Percentiles rank a stretch among this genome's conserved stretches.
phyloP scores from a whole-genome alignment of 2,797 vertebrate species.

The Numenius phaeopus region DNA sequence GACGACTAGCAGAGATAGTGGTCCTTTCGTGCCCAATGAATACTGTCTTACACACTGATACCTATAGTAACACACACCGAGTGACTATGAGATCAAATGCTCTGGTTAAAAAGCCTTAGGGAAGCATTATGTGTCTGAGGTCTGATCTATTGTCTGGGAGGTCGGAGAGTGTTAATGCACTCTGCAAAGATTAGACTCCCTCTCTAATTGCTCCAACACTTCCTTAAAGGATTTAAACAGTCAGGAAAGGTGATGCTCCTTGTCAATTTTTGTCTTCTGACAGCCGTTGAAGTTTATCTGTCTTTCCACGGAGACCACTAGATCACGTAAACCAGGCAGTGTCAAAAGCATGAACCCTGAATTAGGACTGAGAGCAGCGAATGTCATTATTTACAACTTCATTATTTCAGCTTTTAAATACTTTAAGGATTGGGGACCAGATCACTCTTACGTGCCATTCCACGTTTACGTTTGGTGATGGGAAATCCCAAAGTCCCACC shows the following conservation, averaged over 20 bases:
- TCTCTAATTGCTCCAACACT: constrained; percentile 84
- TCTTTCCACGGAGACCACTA: constrained; percentile 74
- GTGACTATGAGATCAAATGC: constrained; percentile 75
- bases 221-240: constrained; percentile 84
- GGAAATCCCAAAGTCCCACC: background rate
- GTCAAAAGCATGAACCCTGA: constrained; percentile 38
- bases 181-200: constrained; percentile 94
- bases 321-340: constrained; percentile 48
- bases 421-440: background rate
- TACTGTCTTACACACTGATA: constrained; percentile 27
- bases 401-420: constrained; percentile 6
- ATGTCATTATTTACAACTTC: constrained; percentile 22
- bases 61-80: constrained; percentile 20
- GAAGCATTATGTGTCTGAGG: constrained; percentile 86
- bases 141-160: constrained; percentile 95
- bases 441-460: background rate
- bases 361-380: constrained; percentile 1
- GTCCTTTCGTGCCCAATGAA: constrained; percentile 3
- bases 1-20: background rate
- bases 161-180: constrained; percentile 94
- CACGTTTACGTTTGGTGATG: background rate
- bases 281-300: constrained; percentile 78
- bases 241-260: constrained; percentile 79
- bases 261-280: constrained; percentile 79
- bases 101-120: constrained; percentile 81